Conservation (phyloP, 2,113 vertebrate species). For the Dicaeum eximium region DNA sequence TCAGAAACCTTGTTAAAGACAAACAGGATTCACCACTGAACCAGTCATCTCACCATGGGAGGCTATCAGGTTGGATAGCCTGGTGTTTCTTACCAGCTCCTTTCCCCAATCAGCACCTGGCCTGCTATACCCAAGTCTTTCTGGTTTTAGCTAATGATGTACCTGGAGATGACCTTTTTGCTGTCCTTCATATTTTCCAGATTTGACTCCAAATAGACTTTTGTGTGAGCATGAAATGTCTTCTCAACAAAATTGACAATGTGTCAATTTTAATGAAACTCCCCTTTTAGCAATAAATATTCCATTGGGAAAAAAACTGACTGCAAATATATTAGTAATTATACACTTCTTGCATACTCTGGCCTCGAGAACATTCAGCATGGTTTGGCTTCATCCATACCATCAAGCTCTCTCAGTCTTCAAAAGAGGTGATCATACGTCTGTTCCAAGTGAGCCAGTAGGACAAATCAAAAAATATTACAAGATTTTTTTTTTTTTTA, state of each 20-base stretch:
- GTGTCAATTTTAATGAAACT: neutral
- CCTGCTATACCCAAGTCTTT: neutral
- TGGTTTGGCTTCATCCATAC: neutral
- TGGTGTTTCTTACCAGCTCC: neutral
- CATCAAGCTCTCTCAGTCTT: neutral
- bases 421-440: neutral
- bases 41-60: neutral
- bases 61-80: accelerated
- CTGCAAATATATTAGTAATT: neutral
- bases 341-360: neutral
- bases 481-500: neutral
- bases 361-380: neutral
- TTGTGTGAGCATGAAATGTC: neutral
- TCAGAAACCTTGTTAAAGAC: neutral
- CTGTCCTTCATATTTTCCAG: neutral
- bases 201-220: neutral
- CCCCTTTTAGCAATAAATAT: neutral
- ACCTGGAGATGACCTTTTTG: neutral
- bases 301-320: neutral
- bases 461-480: neutral
- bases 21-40: neutral
- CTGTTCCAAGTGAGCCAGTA: neutral
- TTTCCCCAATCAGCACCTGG: neutral
- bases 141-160: neutral
- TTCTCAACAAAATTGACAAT: neutral